Conservation (phyloP, 2,888 invertebrate genomes). For the Eilema caniola region DNA sequence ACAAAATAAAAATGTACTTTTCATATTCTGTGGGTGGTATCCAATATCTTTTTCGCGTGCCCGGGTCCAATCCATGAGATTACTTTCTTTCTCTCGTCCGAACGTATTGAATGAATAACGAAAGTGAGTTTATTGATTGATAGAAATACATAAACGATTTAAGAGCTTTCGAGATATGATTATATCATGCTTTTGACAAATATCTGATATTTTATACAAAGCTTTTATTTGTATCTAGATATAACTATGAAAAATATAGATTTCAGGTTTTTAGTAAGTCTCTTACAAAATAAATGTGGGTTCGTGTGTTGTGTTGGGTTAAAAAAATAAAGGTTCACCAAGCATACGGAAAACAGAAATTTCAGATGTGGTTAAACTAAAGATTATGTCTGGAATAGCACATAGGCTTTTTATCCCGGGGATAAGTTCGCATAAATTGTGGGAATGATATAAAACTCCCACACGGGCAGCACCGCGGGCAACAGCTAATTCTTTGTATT, state of each 20-base stretch:
- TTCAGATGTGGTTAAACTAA: no score
- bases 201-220: slow-evolving; percentile 26
- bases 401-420: no score
- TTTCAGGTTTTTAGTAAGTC: not conserved
- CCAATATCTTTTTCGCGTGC: slow-evolving; percentile 78
- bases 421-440: no score
- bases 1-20: slow-evolving; percentile 65
- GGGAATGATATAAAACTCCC: no score
- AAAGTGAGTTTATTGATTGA: slow-evolving; percentile 71
- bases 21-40: slow-evolving; percentile 69
- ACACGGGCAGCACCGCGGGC: no score
- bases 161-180: slow-evolving; percentile 41
- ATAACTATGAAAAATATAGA: not conserved
- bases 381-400: no score
- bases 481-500: no score
- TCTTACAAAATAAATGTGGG: not conserved
- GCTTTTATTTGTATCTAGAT: slow-evolving; percentile 14
- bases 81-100: slow-evolving; percentile 68
- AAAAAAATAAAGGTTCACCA: no score
- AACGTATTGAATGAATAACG: slow-evolving; percentile 71
- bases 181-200: slow-evolving; percentile 24
- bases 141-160: slow-evolving; percentile 64
- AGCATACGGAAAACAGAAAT: no score
- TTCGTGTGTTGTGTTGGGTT: not conserved
- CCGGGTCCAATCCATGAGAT: slow-evolving; percentile 71